Conservation (phyloP, 1,140 invertebrate genomes). For the Elysia chlorotica region DNA sequence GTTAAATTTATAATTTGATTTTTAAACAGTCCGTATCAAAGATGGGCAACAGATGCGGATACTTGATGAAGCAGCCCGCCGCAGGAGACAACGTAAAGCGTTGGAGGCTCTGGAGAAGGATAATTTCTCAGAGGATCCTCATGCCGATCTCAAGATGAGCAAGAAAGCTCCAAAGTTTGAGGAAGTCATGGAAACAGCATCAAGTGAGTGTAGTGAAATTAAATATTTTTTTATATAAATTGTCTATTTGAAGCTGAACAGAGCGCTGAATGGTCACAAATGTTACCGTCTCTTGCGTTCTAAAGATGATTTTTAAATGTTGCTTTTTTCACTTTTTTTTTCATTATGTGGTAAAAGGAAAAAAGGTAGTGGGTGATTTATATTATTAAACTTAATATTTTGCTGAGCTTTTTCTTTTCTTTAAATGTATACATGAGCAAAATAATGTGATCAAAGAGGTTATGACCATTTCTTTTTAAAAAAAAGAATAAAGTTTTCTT, state of each 20-base stretch:
- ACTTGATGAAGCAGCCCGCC: slow-evolving; percentile 85
- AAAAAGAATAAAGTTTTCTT: no score
- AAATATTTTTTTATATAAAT: no score
- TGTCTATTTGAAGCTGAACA: not conserved
- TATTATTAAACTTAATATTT: no score
- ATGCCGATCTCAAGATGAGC: slow-evolving; percentile 84
- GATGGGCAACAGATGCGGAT: slow-evolving; percentile 68
- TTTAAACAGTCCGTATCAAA: slow-evolving; percentile 56
- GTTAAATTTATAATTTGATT: no score
- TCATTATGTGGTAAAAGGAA: not conserved
- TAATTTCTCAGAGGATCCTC: slow-evolving; percentile 97
- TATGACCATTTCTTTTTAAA: no score
- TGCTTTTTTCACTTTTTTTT: not conserved
- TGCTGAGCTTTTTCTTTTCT: no score
- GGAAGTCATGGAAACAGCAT: slow-evolving; percentile 71
- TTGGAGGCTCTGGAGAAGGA: slow-evolving; percentile 94
- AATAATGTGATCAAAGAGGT: no score
- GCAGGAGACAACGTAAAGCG: slow-evolving; percentile 84
- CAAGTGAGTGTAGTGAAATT: no score
- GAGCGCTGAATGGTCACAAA: not conserved
- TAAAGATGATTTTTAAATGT: not conserved
- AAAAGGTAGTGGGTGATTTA: not conserved
- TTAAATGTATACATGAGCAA: no score
- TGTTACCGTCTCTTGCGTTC: not conserved
- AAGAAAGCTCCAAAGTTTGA: slow-evolving; percentile 97